Percentiles rank a stretch among this genome's conserved stretches.
phyloP scores from a whole-genome alignment of 2,797 vertebrate genomes.

The Lagorchestes hirsutus region DNA sequence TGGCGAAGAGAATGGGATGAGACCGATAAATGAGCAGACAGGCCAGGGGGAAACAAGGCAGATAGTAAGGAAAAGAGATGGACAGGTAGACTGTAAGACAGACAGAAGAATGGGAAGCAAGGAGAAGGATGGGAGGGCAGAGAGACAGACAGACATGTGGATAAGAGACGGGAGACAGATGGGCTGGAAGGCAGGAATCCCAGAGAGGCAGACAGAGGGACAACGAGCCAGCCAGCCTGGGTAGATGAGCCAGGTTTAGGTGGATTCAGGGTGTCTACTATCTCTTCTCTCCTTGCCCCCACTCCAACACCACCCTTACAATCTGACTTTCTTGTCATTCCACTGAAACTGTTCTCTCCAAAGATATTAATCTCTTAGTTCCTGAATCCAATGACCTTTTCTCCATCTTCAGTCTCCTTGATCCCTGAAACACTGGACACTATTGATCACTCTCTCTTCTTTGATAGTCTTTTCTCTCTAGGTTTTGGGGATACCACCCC shows the following conservation, averaged over 20 bases:
- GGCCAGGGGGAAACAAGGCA: not conserved
- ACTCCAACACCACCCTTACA: not conserved
- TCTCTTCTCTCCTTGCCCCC: not conserved
- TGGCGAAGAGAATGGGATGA: not conserved
- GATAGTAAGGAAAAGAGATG: not conserved
- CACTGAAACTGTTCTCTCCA: not conserved
- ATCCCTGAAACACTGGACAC: not conserved
- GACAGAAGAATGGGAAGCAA: not conserved
- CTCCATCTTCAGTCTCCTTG: not conserved
- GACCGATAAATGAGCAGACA: not conserved
- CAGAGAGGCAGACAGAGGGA: not conserved
- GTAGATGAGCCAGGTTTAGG: not conserved
- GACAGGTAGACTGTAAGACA: not conserved
- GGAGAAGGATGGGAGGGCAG: not conserved
- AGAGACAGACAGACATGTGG: not conserved
- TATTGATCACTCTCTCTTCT: not conserved
- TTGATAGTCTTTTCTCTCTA: not conserved
- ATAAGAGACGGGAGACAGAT: not conserved
- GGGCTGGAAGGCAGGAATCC: not conserved
- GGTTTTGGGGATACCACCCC: not conserved
- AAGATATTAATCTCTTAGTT: not conserved
- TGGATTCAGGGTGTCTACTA: not conserved
- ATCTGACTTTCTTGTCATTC: not conserved
- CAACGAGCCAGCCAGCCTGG: not conserved
- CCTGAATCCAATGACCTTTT: not conserved